Conservation (phyloP, 2,113 vertebrate species). For the Brachyhypopomus gauderio region DNA sequence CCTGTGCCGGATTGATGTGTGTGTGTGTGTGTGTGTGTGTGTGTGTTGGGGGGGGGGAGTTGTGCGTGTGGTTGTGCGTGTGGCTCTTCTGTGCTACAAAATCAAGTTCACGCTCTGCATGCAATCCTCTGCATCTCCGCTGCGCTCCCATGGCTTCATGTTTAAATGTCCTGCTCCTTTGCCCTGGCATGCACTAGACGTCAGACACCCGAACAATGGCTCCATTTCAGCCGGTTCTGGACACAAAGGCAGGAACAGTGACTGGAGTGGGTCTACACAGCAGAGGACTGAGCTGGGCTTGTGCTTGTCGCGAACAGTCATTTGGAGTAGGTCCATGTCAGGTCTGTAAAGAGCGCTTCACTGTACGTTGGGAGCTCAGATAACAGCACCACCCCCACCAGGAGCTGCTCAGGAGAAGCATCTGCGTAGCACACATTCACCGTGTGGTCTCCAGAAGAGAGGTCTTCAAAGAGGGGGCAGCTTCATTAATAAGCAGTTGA, state of each 20-base stretch:
- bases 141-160: constrained; percentile 11
- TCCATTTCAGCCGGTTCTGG: constrained; percentile 51
- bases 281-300: constrained; percentile 48
- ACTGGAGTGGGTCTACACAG: constrained; percentile 37
- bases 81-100: neutral
- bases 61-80: too few relatives aligned
- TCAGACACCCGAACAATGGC: constrained; percentile 55
- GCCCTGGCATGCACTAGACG: constrained; percentile 25
- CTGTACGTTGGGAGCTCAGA: constrained; percentile 39
- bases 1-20: neutral
- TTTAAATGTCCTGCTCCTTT: constrained; percentile 43
- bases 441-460: constrained; percentile 35
- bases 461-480: constrained; percentile 39
- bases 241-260: constrained; percentile 50
- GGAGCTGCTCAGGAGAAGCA: constrained; percentile 35
- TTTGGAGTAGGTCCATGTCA: constrained; percentile 19
- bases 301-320: constrained; percentile 40
- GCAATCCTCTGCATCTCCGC: neutral
- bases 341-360: constrained; percentile 36
- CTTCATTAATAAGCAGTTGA: constrained; percentile 53
- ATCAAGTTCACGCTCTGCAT: neutral
- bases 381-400: neutral
- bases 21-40: too few relatives aligned
- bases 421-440: constrained; percentile 34
- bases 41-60: too few relatives aligned